Conservation (phyloP, 1,140 invertebrate genomes). For the Calycopis cecrops region DNA sequence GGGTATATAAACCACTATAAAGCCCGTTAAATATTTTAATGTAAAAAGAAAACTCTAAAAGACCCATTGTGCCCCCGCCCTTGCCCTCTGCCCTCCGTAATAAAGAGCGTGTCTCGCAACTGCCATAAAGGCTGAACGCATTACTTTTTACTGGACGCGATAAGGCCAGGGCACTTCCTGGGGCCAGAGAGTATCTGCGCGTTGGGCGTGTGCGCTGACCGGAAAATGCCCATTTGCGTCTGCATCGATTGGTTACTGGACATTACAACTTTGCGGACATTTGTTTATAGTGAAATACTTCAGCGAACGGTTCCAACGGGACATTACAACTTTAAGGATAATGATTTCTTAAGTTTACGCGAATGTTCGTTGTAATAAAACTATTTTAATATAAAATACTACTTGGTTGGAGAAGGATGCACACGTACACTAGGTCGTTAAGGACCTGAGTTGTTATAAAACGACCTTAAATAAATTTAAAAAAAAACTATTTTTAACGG, state of each 20-base stretch:
- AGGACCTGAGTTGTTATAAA: no score
- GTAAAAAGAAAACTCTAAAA: background rate
- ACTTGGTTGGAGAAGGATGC: no score
- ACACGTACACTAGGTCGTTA: no score
- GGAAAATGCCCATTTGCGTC: slow-evolving; percentile 49
- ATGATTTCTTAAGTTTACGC: no score
- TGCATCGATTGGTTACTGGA: slow-evolving; percentile 28
- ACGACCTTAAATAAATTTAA: no score
- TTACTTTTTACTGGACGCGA: slow-evolving; percentile 69
- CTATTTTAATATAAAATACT: no score
- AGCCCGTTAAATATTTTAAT: background rate
- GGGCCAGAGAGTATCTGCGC: slow-evolving; percentile 43
- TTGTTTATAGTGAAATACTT: no score
- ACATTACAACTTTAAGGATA: no score
- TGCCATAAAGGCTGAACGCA: slow-evolving; percentile 69
- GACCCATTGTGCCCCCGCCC: slow-evolving; percentile 27
- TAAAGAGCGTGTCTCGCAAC: slow-evolving; percentile 71
- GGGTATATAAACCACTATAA: no score
- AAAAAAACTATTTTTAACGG: no score
- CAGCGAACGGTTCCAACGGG: no score
- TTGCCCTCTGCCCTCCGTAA: slow-evolving; percentile 45
- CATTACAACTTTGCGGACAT: background rate
- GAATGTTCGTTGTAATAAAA: no score
- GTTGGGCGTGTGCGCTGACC: slow-evolving; percentile 41
- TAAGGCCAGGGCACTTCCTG: slow-evolving; percentile 57